Conservation (phyloP, 2,888 invertebrate genomes). For the Oscheius sp. region DNA sequence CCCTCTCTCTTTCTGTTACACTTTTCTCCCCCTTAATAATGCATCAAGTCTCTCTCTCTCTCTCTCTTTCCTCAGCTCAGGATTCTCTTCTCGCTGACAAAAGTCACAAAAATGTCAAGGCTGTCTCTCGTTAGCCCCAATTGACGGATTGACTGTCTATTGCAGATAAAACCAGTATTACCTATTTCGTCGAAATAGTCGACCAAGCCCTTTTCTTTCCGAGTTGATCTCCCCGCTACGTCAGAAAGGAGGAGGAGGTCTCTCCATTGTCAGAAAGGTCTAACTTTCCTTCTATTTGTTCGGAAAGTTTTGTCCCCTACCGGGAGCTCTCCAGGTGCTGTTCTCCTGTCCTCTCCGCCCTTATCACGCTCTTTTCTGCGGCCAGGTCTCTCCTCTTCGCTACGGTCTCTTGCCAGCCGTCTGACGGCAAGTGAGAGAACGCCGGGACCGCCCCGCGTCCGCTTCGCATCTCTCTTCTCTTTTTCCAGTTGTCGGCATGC, state of each 20-base stretch:
- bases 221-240: too few species aligned
- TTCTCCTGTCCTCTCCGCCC: conserved; percentile 19
- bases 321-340: background rate
- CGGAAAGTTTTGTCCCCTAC: too few species aligned
- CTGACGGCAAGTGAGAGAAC: conserved; percentile 30
- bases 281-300: background rate
- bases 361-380: conserved; percentile 16
- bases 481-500: conserved; percentile 26
- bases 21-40: background rate
- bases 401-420: conserved; percentile 28
- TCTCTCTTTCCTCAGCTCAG: background rate
- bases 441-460: conserved; percentile 30
- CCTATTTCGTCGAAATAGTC: background rate
- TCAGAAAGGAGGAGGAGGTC: background rate
- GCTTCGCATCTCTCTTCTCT: conserved; percentile 31
- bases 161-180: conserved; percentile 2
- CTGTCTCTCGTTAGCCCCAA: background rate
- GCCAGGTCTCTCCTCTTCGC: conserved; percentile 13
- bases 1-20: background rate
- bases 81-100: background rate
- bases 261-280: background rate
- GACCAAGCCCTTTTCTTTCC: too few species aligned
- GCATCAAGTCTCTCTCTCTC: too few species aligned
- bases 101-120: conserved; percentile 1
- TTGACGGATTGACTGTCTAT: conserved; percentile 1